phyloP scores from a whole-genome alignment of 1,140 invertebrate genomes.

The Akabosia matsudoensis region DNA sequence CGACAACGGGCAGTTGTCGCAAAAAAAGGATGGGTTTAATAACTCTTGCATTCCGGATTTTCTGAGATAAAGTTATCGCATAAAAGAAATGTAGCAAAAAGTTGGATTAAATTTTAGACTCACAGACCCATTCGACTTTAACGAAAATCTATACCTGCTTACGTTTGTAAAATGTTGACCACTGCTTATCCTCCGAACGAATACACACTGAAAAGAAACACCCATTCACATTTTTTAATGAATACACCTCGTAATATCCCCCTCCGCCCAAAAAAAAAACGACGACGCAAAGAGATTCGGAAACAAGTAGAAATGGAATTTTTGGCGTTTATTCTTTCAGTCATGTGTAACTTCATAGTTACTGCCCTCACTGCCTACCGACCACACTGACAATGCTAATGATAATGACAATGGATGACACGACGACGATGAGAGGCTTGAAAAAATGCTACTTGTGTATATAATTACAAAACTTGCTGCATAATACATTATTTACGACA shows the following conservation, averaged over 20 bases:
- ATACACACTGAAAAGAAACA: not conserved
- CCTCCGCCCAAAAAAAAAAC: not conserved
- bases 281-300: not conserved
- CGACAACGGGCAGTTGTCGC: too few relatives aligned
- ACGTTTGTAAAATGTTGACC: not conserved
- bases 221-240: not conserved
- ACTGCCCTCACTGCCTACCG: not conserved
- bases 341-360: not conserved
- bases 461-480: not conserved
- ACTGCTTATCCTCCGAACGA: not conserved
- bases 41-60: too few relatives aligned
- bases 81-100: too few relatives aligned
- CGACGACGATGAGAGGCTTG: not conserved
- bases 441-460: not conserved
- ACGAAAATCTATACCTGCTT: not conserved
- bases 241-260: not conserved
- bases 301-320: not conserved
- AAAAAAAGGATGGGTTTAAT: too few relatives aligned
- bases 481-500: not conserved
- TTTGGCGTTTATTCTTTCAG: too few relatives aligned
- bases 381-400: conserved; percentile 17
- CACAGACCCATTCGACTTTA: too few relatives aligned
- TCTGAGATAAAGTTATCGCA: too few relatives aligned
- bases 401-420: conserved; percentile 11
- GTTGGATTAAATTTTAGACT: too few relatives aligned